Percentiles rank a stretch among this genome's conserved stretches.
Evolutionary conservation across 1,140 invertebrate genomes (phyloP).

Genomic region (Drosophila tropicalis): DNA sequence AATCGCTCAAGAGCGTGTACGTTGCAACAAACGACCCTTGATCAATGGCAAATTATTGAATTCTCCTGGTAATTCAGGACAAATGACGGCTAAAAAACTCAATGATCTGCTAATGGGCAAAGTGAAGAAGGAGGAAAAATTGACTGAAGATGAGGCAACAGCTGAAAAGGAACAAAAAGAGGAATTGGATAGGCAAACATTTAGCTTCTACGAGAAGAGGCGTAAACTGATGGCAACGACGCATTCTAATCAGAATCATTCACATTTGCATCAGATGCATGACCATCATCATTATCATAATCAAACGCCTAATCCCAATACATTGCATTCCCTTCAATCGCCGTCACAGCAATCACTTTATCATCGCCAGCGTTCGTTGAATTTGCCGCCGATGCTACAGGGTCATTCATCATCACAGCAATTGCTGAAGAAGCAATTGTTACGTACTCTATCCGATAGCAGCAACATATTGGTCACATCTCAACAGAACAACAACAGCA

Average conservation of each 20-base stretch:
- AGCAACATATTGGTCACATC: constrained; percentile 50
- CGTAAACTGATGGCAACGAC: constrained; percentile 50
- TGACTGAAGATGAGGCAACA: constrained; percentile 36
- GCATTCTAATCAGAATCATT: constrained; percentile 22
- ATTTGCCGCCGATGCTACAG: constrained; percentile 46
- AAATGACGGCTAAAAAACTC: constrained; percentile 58
- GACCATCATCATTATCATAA: constrained; percentile 2
- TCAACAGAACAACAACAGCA: constrained; percentile 29
- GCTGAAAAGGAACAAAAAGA: constrained; percentile 44
- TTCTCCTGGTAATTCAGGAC: background rate
- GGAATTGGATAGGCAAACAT: constrained; percentile 37
- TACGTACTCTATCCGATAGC: constrained; percentile 66
- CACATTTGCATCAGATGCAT: constrained; percentile 36
- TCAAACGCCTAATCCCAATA: constrained; percentile 6
- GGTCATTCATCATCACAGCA: constrained; percentile 44
- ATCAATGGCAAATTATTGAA: constrained; percentile 17
- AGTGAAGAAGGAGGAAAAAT: constrained; percentile 52
- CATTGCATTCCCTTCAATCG: constrained; percentile 23
- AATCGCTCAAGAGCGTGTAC: constrained; percentile 60
- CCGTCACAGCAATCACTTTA: constrained; percentile 25
- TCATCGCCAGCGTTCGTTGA: constrained; percentile 35
- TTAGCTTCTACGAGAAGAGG: constrained; percentile 72
- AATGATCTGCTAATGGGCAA: constrained; percentile 60
- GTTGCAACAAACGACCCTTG: constrained; percentile 65
- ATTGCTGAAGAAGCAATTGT: constrained; percentile 66